Base-by-base conservation (phyloP, 2,797 vertebrate genomes). In the Lindbergichthys nudifrons region DNA sequence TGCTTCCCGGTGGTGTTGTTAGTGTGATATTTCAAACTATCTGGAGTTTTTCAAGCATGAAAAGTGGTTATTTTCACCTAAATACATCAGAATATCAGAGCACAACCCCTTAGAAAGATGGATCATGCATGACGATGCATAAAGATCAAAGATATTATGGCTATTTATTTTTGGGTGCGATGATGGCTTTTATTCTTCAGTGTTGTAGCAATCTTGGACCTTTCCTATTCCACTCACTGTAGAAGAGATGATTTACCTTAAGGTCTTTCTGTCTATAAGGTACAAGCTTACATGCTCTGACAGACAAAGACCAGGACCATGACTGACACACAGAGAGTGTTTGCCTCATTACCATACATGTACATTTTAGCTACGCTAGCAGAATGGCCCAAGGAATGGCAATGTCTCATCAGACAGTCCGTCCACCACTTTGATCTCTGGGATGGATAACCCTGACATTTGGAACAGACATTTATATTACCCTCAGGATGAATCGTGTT, bases 41-140 rank as follows among this genome's bases (percentile, higher is more conserved):
- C 10, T 42, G 42, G 60, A 66, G 42, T 53, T 73, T 73, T 36
- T 75, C 53, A 65, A 52, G 67, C 54, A 53, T 57, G 39, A 79
- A 80, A 56, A 63, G 19, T 45, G 50, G 12, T 41, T 60, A 13
- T 63, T 72, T 45, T 69, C 45, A 67, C 30, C 26, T 48, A 43
- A 65, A 43, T 60, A 12, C 7, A 45, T 59, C 16, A 21, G 9
- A 51, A 58, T 30, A 53, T 42, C 46, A 41, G 41, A 42, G 32
- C 32, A 64, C 23, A 58, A 19, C 5, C 39, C 14, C 43, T 23
- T 3, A 23, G 61, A 59, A 10, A 71, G 21, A 47, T 7, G 18
- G 53, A 46, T n/a, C 1, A 32, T 32, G 14, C 19, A 30, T 19
- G 19, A 59, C 9, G 23, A 14, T 46, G 43, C 30, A 66, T 26